Percentiles rank a stretch among this genome's conserved stretches.
Conservation (phyloP, 2,113 vertebrate genomes). For the Macrotis lagotis region DNA sequence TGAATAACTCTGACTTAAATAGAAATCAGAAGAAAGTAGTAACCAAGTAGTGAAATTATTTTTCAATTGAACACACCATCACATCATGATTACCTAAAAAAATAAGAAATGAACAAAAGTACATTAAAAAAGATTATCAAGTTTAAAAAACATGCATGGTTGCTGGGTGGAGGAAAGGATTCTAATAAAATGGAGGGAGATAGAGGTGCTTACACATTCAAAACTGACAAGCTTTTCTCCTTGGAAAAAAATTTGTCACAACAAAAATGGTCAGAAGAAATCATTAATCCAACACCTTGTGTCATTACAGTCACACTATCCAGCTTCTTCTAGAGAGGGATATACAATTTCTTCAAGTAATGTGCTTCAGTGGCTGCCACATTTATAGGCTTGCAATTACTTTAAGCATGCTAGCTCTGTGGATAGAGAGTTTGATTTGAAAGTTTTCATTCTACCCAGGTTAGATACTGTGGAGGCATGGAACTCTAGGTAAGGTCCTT, state of each 20-base stretch:
- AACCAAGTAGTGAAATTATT: neutral
- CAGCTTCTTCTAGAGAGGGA: neutral
- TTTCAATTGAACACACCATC: neutral
- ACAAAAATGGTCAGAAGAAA: neutral
- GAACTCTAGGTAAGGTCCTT: neutral
- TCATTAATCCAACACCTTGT: neutral
- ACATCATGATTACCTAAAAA: neutral
- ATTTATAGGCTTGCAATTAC: neutral
- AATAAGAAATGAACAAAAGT: neutral
- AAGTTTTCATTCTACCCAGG: neutral
- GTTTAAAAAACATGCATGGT: neutral
- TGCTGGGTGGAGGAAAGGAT: neutral
- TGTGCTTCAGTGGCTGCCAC: neutral
- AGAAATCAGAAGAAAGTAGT: neutral
- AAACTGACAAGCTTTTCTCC: neutral
- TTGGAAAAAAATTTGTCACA: neutral
- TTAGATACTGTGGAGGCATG: no score
- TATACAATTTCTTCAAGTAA: neutral
- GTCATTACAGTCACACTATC: neutral
- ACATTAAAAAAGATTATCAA: constrained; percentile 26
- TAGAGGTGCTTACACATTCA: neutral
- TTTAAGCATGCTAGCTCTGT: neutral
- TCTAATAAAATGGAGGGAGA: neutral
- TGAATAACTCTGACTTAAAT: constrained; percentile 20
- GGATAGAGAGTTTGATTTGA: neutral